phyloP scores from a whole-genome alignment of 1,140 invertebrate genomes.

The Chymomyza costata region DNA sequence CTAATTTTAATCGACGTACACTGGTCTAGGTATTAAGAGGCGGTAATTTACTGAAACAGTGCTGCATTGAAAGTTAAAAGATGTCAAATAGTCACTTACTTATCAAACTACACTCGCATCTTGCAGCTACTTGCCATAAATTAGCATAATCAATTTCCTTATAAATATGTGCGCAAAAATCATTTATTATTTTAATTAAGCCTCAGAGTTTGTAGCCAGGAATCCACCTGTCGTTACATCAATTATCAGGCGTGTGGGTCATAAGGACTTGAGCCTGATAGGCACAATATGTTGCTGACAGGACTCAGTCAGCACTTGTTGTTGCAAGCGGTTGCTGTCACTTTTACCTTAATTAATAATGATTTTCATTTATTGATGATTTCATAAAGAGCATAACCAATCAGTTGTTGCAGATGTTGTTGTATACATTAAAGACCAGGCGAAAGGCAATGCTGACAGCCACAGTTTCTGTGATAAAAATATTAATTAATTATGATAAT shows the following conservation, averaged over 20 bases:
- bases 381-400: constrained; percentile 48
- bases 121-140: not conserved
- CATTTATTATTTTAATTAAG: constrained; percentile 73
- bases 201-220: constrained; percentile 41
- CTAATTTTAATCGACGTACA: too few species aligned
- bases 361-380: constrained; percentile 56
- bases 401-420: constrained; percentile 15
- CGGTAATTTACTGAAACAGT: too few species aligned
- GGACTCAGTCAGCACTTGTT: constrained; percentile 19
- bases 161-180: constrained; percentile 40
- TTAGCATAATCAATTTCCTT: constrained; percentile 22
- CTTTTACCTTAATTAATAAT: constrained; percentile 66
- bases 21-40: too few species aligned
- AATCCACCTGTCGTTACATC: constrained; percentile 51
- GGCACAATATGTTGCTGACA: constrained; percentile 63
- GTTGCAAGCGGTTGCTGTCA: constrained; percentile 35
- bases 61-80: too few species aligned
- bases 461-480: too few species aligned
- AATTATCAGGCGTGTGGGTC: constrained; percentile 33
- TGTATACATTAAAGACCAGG: too few species aligned
- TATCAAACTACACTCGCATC: constrained; percentile 8
- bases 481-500: too few species aligned
- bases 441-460: too few species aligned
- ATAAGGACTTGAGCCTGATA: constrained; percentile 3
- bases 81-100: too few species aligned